Percentiles rank a stretch among this genome's conserved stretches.
Conservation (phyloP, 1,140 invertebrate species). For the Formica exsecta region DNA sequence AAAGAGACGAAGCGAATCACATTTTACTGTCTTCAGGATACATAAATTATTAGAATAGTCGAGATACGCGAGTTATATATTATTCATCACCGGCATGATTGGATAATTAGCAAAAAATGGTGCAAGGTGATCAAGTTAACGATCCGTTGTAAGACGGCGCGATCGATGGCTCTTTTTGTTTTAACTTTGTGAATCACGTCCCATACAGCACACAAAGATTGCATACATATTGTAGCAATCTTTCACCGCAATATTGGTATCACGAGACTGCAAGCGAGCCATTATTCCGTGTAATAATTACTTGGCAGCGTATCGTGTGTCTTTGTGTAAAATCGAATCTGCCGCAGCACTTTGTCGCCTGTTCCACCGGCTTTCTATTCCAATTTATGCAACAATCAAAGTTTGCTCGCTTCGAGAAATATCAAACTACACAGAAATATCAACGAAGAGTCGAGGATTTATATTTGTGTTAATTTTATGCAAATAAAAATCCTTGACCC, state of each 20-base stretch:
- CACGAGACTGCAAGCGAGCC: constrained; percentile 5
- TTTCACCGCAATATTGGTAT: too few relatives aligned
- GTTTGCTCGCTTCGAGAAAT: background rate
- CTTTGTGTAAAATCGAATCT: constrained; percentile 48
- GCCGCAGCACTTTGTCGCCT: background rate
- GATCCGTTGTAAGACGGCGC: constrained; percentile 17
- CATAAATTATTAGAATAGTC: background rate
- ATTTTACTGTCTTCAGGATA: background rate
- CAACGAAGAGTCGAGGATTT: background rate
- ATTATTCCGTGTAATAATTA: constrained; percentile 47
- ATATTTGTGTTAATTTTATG: background rate
- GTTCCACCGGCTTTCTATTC: background rate
- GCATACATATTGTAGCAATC: too few relatives aligned
- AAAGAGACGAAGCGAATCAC: background rate
- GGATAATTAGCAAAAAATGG: constrained; percentile 3
- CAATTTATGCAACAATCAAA: constrained; percentile 26
- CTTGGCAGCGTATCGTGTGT: background rate
- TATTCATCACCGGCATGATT: constrained; percentile 27
- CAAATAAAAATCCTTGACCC: background rate
- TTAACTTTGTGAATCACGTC: constrained; percentile 54
- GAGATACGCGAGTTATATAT: background rate
- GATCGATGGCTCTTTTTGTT: constrained; percentile 57
- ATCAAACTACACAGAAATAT: background rate
- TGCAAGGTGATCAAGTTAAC: constrained; percentile 40
- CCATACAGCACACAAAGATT: too few relatives aligned